Evolutionary conservation across 2,888 invertebrate genomes (phyloP), one percentile per base, ranked within the genome.

Genomic region (Oxytorus armatus): DNA sequence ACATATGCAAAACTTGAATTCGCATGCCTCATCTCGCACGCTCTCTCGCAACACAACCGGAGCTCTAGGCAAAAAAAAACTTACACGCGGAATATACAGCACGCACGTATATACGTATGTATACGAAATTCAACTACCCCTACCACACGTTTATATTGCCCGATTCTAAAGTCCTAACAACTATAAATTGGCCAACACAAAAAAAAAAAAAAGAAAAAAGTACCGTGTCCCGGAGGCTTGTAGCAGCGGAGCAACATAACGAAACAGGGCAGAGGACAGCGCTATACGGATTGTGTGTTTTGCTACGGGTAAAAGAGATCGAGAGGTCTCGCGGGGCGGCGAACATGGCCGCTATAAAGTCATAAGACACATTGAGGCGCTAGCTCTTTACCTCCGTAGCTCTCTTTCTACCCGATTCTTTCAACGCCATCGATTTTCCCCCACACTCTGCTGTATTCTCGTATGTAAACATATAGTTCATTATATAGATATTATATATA

Each of bases 111-210:
- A 23, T 18, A 39, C 14, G 8, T 29, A 23, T 49, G 29, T 5
- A n/a, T 29, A 5, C 10, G 14, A 18, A 74, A 55, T 33, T 47
- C 5, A 23, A n/a, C 4, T 25, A 47, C 1, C 21, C 39, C 61
- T 23, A 16, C 29, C 39, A 11, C 39, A 11, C 57, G 59, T 44
- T 77, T 86, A 84, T 86, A 86, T 86, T 84, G 86, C 85, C 72
- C 82, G 44, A 79, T 83, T 82, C 80, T 82, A 84, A 33, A 83
- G 33, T 82, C 81, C 82, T 82, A 87, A 87, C 88, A 87, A 87
- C 87, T 84, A 87, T 90, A 88, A 90, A 90, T 90, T 89, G 89
- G 87, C 79, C 84, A 87, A 86, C 83, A 84, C 85, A 84, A 83
- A 83, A 78, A 42, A 44, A 57, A 16, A 42, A 53, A 53, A 53